Evolutionary conservation across 2,888 invertebrate genomes (phyloP).

Genomic region (Bibio marci): DNA sequence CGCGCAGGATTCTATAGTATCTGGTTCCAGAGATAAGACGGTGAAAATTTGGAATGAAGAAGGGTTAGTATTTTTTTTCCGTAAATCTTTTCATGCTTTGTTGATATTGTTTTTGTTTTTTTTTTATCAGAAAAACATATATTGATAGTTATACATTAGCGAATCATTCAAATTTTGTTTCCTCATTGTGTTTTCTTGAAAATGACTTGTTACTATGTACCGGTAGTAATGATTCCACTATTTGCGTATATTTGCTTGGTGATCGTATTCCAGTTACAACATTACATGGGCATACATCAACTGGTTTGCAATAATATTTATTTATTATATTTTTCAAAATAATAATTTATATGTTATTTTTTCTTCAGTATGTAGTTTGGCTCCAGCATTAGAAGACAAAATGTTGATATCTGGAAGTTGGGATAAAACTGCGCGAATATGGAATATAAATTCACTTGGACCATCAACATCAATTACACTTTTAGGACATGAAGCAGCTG

Average conservation of each 20-base stretch:
- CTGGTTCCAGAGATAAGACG: conserved; percentile 77
- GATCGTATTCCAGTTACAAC: conserved; percentile 48
- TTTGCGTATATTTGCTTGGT: conserved; percentile 60
- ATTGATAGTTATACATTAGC: conserved; percentile 47
- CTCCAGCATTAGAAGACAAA: conserved; percentile 31
- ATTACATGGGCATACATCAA: conserved; percentile 48
- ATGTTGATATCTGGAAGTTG: conserved; percentile 75
- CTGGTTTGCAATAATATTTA: not conserved
- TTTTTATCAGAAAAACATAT: conserved; percentile 41
- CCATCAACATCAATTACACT: conserved; percentile 38
- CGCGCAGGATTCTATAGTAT: conserved; percentile 56
- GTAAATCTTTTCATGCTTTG: not conserved
- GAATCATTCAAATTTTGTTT: conserved; percentile 77
- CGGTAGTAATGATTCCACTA: conserved; percentile 75
- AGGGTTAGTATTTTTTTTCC: conserved; percentile 30
- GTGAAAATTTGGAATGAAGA: conserved; percentile 72
- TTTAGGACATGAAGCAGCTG: conserved; percentile 61
- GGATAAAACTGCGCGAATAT: conserved; percentile 78
- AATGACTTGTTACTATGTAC: conserved; percentile 58
- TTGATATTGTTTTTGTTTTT: conserved; percentile 7
- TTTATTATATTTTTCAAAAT: not conserved
- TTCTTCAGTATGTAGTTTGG: conserved; percentile 32
- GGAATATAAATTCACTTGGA: conserved; percentile 43
- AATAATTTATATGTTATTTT: not conserved
- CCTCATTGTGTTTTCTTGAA: conserved; percentile 59